phyloP scores from a whole-genome alignment of 2,888 invertebrate species.

The Scaeva pyrastri region DNA sequence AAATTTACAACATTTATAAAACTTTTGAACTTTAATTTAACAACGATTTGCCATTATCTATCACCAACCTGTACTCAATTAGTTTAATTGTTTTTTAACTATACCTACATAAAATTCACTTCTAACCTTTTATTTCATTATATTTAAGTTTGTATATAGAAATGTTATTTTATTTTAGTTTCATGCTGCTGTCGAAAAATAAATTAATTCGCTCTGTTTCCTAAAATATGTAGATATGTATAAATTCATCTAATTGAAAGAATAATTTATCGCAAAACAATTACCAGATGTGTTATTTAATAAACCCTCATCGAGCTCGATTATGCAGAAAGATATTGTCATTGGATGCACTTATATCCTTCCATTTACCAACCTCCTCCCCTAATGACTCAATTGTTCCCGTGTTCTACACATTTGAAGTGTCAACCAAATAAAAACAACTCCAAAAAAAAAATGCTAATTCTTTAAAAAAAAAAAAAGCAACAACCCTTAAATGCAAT shows the following conservation, averaged over 20 bases:
- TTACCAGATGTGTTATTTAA: constrained; percentile 55
- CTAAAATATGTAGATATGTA: background rate
- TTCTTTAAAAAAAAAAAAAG: constrained; percentile 1
- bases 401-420: background rate
- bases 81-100: no score
- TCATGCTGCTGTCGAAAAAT: background rate
- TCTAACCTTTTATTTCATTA: no score
- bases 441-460: constrained; percentile 48
- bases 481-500: background rate
- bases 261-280: constrained; percentile 66
- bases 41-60: no score
- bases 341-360: constrained; percentile 19
- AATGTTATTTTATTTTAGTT: background rate
- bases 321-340: constrained; percentile 57
- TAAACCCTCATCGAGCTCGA: constrained; percentile 62
- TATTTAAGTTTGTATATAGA: background rate
- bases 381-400: background rate
- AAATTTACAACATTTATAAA: no score
- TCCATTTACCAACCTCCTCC: no score
- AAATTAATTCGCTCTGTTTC: background rate
- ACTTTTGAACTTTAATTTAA: no score
- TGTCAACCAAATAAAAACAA: constrained; percentile 64
- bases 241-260: constrained; percentile 1
- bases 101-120: no score
- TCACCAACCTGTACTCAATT: no score